Base-by-base conservation (phyloP, 2,888 invertebrate species). In the Antitype chi region DNA sequence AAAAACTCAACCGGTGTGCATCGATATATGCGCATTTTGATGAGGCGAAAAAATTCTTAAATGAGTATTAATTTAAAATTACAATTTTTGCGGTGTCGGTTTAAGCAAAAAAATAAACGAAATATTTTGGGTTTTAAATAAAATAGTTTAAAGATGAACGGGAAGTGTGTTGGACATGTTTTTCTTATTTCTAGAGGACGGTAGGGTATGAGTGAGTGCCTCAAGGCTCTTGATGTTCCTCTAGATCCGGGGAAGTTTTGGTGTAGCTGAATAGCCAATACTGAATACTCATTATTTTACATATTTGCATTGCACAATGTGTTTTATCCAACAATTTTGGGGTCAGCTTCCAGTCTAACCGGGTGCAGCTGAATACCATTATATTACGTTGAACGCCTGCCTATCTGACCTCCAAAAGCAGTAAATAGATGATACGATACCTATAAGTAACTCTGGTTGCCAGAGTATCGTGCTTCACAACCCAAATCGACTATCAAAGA, bases 1-100 rank as follows among this genome's bases (percentile, higher is more conserved):
- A 85, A 88, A 88, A 90, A 87, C 87, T 70, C 80, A 80, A 85
- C 85, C 75, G 86, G 75, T 71, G 72, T 62, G 66, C 80, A 81
- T 76, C 86, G 72, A 89, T 89, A 84, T 92, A 94, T 94, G 94
- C 91, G 93, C 94, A 94, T 94, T 91, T 92, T 93, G 89, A 94
- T 94, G 92, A 93, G 89, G 84, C 87, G 81, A 80, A 85, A 91
- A 91, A 92, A 92, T 91, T 89, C 89, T 91, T 93, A 93, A 90
- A 94, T 92, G 92, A 92, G 90, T 89, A 88, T 92, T 89, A 89
- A 93, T 94, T 94, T 94, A 92, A 93, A 94, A 91, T 93, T 94
- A 92, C 88, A 93, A 93, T 93, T 89, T 90, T 88, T 78, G 62
- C 59, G 74, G 76, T 79, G 79, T 78, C 8, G 73, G 60, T 82